Evolutionary conservation across 2,113 vertebrate species (phyloP).

Genomic region (Seriola aureovittata): DNA sequence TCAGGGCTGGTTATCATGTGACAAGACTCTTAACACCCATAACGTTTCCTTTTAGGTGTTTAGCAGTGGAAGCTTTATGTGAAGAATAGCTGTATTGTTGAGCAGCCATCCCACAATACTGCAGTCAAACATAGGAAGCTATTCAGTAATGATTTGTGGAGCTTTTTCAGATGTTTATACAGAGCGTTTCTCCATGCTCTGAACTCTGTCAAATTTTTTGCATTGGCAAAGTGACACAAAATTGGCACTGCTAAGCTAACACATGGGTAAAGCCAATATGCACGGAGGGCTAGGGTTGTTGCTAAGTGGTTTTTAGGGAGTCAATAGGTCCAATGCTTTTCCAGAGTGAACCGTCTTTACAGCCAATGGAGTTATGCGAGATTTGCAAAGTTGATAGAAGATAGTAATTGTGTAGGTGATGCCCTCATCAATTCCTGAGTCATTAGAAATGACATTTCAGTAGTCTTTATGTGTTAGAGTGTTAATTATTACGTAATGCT

Average conservation of each 20-base stretch:
- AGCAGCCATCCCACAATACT: neutral
- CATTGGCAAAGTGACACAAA: neutral
- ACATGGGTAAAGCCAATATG: neutral
- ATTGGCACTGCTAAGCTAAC: neutral
- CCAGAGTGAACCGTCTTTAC: neutral
- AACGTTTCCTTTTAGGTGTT: slow-evolving; percentile 10
- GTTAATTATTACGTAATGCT: neutral
- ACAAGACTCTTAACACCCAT: slow-evolving; percentile 14
- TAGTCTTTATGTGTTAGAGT: slow-evolving; percentile 34
- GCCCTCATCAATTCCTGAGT: slow-evolving; percentile 26
- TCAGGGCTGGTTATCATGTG: neutral
- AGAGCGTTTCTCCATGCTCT: neutral
- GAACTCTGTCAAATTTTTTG: neutral
- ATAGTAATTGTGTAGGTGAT: slow-evolving; percentile 19
- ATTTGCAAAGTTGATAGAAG: slow-evolving; percentile 14
- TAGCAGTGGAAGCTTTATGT: neutral
- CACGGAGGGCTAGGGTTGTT: neutral
- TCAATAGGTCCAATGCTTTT: neutral
- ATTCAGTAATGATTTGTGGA: neutral
- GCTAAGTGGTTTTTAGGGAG: neutral
- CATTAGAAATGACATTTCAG: slow-evolving; percentile 24
- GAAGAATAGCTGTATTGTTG: slow-evolving; percentile 11
- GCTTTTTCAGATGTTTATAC: neutral
- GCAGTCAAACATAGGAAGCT: neutral
- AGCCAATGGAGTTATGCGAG: neutral